Evolutionary conservation across 2,113 vertebrate genomes (phyloP).

Genomic region (Oostethus manadensis): DNA sequence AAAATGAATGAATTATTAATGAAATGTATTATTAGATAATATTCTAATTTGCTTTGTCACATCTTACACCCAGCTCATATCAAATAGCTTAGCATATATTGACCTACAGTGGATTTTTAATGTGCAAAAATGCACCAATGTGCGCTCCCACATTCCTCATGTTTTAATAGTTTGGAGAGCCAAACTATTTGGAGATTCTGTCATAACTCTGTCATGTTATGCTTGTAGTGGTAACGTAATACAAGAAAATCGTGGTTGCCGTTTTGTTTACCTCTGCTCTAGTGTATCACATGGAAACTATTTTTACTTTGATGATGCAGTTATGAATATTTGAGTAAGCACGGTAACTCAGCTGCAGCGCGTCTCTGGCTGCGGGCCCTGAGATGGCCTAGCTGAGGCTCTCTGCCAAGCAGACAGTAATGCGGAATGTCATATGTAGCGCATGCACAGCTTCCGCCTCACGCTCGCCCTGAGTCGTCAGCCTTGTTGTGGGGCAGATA

Average conservation of each 20-base stretch:
- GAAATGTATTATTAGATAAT: too few relatives aligned
- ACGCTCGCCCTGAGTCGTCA: slow-evolving; percentile 58
- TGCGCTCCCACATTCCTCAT: too few relatives aligned
- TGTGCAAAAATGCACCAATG: too few relatives aligned
- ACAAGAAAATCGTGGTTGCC: slow-evolving; percentile 37
- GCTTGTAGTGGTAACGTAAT: slow-evolving; percentile 19
- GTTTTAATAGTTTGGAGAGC: too few relatives aligned
- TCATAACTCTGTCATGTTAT: background rate
- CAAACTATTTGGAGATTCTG: too few relatives aligned
- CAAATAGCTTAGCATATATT: too few relatives aligned
- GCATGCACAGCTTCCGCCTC: slow-evolving; percentile 66
- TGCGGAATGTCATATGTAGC: slow-evolving; percentile 72
- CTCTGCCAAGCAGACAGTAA: slow-evolving; percentile 66
- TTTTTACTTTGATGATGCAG: slow-evolving; percentile 66
- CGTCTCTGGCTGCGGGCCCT: slow-evolving; percentile 60
- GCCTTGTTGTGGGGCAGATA: slow-evolving; percentile 77
- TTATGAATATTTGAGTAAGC: slow-evolving; percentile 74
- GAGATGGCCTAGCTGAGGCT: slow-evolving; percentile 66
- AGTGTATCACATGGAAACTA: slow-evolving; percentile 55
- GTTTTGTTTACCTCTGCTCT: slow-evolving; percentile 52
- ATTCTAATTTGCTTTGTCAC: too few relatives aligned
- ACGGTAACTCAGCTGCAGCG: slow-evolving; percentile 63
- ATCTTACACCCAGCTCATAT: too few relatives aligned
- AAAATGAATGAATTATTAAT: too few relatives aligned
- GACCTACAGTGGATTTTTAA: too few relatives aligned